phyloP scores from a whole-genome alignment of 2,113 vertebrate species.

The Rallus limicola region DNA sequence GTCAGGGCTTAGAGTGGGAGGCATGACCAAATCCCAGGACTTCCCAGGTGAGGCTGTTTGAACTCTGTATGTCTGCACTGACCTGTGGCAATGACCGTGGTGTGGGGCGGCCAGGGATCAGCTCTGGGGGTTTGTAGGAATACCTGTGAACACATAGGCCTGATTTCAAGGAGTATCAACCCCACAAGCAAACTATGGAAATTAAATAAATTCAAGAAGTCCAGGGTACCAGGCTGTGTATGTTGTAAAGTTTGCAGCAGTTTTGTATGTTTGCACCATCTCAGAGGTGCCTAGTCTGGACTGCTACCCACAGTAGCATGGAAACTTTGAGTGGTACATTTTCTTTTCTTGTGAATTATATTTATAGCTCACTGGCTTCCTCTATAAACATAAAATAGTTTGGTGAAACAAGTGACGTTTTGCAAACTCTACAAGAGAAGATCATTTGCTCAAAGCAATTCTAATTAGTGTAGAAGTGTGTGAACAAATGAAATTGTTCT shows the following conservation, averaged over 20 bases:
- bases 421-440: not conserved
- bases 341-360: not conserved
- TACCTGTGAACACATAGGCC: rapidly evolving
- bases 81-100: not conserved
- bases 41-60: not conserved
- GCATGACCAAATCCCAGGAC: not conserved
- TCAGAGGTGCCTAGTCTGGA: not conserved
- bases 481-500: not conserved
- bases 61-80: not conserved
- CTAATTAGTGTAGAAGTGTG: not conserved
- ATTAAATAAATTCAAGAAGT: not conserved
- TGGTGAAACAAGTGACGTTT: not conserved
- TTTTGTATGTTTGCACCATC: not conserved
- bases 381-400: not conserved
- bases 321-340: not conserved
- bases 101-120: not conserved
- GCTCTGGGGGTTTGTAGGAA: not conserved
- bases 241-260: not conserved
- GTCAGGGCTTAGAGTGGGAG: not conserved
- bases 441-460: not conserved
- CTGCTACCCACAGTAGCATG: not conserved
- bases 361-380: not conserved
- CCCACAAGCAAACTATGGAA: not conserved
- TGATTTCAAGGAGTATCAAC: not conserved
- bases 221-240: no score